phyloP scores from a whole-genome alignment of 2,113 vertebrate species.

The Ciconia maguari region DNA sequence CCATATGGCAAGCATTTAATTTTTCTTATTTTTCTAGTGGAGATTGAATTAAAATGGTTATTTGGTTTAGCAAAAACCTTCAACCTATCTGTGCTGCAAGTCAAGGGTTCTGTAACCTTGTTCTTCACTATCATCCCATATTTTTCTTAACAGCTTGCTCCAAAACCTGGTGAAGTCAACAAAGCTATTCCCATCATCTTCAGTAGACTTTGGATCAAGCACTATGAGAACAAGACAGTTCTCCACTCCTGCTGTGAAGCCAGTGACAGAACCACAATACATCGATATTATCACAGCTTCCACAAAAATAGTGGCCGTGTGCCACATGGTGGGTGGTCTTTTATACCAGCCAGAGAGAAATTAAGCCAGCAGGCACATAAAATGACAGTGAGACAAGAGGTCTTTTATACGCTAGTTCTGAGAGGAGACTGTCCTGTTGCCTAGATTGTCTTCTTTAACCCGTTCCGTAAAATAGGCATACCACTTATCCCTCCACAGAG shows the following conservation, averaged over 20 bases:
- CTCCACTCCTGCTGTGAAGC: not conserved
- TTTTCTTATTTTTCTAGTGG: slow-evolving; percentile 29
- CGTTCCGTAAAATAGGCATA: not conserved
- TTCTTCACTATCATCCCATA: not conserved
- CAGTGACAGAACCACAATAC: not conserved
- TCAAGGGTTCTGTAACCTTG: not conserved
- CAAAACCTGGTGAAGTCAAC: not conserved
- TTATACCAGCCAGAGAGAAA: not conserved
- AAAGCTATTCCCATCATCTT: not conserved
- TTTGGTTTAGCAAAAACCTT: slow-evolving; percentile 25
- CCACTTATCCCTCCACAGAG: not conserved
- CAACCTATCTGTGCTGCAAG: not conserved
- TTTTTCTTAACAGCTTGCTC: not conserved
- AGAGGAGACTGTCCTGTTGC: not conserved
- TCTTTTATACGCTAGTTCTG: not conserved
- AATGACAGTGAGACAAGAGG: not conserved
- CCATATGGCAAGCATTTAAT: slow-evolving; percentile 57
- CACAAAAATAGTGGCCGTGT: not conserved
- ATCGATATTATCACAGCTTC: not conserved
- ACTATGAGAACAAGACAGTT: not conserved
- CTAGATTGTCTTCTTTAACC: not conserved
- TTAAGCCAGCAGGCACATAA: not conserved
- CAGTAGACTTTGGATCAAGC: not conserved
- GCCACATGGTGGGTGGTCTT: not conserved
- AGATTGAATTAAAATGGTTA: not conserved